These are phyloP conservation scores for Notospermus geniculatus DNA, from an alignment of 1,140 invertebrate genomes.

Conservation along the genomic window DNA sequence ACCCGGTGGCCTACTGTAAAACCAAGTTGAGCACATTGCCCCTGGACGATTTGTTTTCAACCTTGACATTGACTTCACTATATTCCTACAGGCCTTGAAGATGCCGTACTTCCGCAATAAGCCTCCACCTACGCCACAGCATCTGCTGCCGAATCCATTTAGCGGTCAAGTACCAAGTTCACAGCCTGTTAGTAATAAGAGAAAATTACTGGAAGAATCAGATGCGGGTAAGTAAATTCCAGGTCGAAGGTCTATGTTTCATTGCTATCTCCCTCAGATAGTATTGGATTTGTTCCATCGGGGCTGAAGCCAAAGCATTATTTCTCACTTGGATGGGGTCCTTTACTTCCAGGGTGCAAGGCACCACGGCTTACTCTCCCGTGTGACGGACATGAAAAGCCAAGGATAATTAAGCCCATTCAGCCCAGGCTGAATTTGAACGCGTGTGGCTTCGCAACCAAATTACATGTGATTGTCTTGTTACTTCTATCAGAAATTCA, in stretches of 20 bases:
- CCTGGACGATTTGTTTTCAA: too few relatives aligned
- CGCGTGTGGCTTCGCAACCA: neutral
- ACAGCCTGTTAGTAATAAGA: neutral
- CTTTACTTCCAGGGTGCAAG: too few relatives aligned
- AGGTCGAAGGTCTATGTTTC: too few relatives aligned
- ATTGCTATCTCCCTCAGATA: neutral
- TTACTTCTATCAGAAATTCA: neutral
- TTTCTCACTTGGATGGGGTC: too few relatives aligned
- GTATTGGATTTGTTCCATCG: neutral
- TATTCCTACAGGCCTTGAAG: constrained; percentile 51
- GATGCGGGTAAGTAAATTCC: constrained; percentile 6
- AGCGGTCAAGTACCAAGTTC: neutral
- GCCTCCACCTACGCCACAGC: constrained; percentile 79
- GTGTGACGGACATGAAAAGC: too few relatives aligned
- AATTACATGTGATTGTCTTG: neutral
- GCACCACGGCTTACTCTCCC: too few relatives aligned
- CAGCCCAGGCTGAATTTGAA: neutral
- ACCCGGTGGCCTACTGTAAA: too few relatives aligned
- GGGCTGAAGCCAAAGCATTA: neutral
- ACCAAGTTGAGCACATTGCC: too few relatives aligned
- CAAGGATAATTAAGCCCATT: too few relatives aligned
- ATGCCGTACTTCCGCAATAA: constrained; percentile 70
- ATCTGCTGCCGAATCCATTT: constrained; percentile 66
- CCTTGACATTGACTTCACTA: too few relatives aligned
- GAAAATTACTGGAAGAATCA: neutral